These are phyloP conservation scores for Anarsia innoxiella DNA, from an alignment of 2,888 invertebrate species.

Conservation along the genomic window DNA sequence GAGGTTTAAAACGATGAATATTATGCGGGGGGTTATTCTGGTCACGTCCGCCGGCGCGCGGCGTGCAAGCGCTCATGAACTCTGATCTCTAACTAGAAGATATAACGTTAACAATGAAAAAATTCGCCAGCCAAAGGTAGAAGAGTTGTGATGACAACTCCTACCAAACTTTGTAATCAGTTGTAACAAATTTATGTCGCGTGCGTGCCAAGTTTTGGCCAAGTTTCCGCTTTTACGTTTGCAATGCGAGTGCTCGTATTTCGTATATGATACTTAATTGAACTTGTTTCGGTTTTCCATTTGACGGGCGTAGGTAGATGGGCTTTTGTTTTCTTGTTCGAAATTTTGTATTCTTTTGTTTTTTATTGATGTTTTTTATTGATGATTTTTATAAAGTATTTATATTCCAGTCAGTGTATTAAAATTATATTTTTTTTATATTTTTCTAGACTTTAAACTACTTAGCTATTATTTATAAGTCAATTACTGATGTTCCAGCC, in stretches of 20 bases:
- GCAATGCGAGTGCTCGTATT: too few relatives aligned
- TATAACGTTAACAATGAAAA: slow-evolving; percentile 67
- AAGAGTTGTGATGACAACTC: slow-evolving; percentile 71
- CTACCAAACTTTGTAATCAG: slow-evolving; percentile 67
- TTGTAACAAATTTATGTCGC: slow-evolving; percentile 68
- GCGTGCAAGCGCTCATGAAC: slow-evolving; percentile 66
- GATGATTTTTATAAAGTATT: too few relatives aligned
- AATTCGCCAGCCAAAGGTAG: slow-evolving; percentile 51
- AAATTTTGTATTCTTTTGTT: too few relatives aligned
- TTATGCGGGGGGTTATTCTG: slow-evolving; percentile 60
- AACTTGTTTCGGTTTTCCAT: slow-evolving; percentile 26
- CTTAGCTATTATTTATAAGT: too few relatives aligned
- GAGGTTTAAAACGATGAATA: slow-evolving; percentile 70
- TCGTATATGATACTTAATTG: slow-evolving; percentile 23
- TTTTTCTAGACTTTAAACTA: too few relatives aligned
- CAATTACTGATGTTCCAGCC: too few relatives aligned
- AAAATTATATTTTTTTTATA: too few relatives aligned
- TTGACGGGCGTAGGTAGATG: slow-evolving; percentile 25
- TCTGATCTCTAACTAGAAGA: slow-evolving; percentile 64
- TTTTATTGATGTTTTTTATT: too few relatives aligned
- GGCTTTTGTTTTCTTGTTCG: too few relatives aligned
- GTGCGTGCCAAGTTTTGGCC: slow-evolving; percentile 44
- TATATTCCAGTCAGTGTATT: too few relatives aligned
- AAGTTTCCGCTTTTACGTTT: slow-evolving; percentile 18
- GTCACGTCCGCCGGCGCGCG: slow-evolving; percentile 60